Percentiles rank a stretch among this genome's conserved stretches.
These are phyloP conservation scores for Aphrophora alni DNA, from an alignment of 2,888 invertebrate species.

Conservation along the genomic window DNA sequence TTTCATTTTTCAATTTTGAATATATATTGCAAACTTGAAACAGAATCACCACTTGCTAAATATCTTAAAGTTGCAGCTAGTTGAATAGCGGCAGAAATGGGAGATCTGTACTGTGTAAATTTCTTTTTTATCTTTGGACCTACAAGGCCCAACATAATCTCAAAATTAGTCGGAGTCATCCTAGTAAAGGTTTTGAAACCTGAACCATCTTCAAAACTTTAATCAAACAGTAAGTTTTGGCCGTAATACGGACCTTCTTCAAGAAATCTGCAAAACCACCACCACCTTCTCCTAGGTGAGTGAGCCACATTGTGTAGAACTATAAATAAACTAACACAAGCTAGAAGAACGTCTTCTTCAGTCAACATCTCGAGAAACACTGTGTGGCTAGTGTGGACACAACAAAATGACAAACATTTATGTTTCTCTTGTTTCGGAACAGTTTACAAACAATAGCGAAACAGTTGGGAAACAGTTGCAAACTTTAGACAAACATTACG, in stretches of 20 bases:
- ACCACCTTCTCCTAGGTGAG: background rate
- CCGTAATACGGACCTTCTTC: slow-evolving; percentile 10
- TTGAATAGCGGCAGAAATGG: slow-evolving; percentile 27
- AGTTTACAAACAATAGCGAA: no score
- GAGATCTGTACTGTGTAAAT: slow-evolving; percentile 13
- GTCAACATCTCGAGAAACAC: no score
- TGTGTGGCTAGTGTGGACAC: no score
- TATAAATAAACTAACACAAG: background rate
- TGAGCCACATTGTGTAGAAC: slow-evolving; percentile 3
- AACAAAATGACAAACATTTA: no score
- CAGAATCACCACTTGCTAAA: slow-evolving; percentile 42
- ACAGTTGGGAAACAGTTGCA: no score
- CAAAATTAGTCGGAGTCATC: no score
- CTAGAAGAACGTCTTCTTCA: background rate
- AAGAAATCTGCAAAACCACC: slow-evolving; percentile 6
- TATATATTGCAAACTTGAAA: slow-evolving; percentile 37
- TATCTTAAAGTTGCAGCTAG: slow-evolving; percentile 42
- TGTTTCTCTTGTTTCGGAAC: no score
- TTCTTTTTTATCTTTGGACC: slow-evolving; percentile 31
- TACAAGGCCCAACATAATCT: no score
- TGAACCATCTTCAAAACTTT: slow-evolving; percentile 2
- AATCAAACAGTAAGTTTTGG: slow-evolving; percentile 6
- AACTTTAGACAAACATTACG: no score
- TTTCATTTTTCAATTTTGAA: no score
- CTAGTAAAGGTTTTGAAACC: slow-evolving; percentile 38